These are phyloP conservation scores for Asbolus verrucosus DNA, from an alignment of 1,140 invertebrate genomes.

Conservation along the genomic window DNA sequence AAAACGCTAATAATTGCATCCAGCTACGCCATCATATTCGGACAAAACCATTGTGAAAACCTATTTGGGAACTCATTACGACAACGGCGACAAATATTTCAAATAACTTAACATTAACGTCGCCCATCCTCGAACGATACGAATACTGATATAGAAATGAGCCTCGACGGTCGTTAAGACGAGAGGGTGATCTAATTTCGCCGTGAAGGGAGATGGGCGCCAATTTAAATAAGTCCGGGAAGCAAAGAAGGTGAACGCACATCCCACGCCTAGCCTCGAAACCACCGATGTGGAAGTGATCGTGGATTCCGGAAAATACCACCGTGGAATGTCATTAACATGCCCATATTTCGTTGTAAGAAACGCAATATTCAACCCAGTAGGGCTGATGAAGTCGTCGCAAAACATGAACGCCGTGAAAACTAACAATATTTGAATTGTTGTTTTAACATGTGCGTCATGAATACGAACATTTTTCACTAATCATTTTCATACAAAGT, in stretches of 20 bases:
- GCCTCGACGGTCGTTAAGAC: no score
- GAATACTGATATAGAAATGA: no score
- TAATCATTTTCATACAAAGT: no score
- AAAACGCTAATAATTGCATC: conserved; percentile 14
- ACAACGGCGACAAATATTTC: conserved; percentile 2
- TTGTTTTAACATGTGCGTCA: neutral
- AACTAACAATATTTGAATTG: no score
- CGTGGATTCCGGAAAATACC: conserved; percentile 9
- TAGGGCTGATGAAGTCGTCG: conserved; percentile 5
- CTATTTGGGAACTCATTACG: neutral
- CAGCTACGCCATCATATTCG: neutral
- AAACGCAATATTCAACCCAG: conserved; percentile 21
- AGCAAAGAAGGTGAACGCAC: conserved; percentile 7
- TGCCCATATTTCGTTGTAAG: conserved; percentile 21
- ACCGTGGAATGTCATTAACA: conserved; percentile 15
- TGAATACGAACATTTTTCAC: no score
- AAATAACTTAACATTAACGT: no score
- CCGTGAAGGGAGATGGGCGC: neutral
- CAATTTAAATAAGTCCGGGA: conserved; percentile 13
- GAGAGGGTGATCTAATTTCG: no score
- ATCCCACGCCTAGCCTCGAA: conserved; percentile 12
- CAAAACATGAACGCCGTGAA: no score
- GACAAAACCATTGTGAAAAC: conserved; percentile 11
- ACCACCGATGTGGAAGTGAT: conserved; percentile 23
- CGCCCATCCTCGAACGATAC: no score